Base-by-base conservation (phyloP, 2,888 invertebrate species). In the Tuta absoluta region DNA sequence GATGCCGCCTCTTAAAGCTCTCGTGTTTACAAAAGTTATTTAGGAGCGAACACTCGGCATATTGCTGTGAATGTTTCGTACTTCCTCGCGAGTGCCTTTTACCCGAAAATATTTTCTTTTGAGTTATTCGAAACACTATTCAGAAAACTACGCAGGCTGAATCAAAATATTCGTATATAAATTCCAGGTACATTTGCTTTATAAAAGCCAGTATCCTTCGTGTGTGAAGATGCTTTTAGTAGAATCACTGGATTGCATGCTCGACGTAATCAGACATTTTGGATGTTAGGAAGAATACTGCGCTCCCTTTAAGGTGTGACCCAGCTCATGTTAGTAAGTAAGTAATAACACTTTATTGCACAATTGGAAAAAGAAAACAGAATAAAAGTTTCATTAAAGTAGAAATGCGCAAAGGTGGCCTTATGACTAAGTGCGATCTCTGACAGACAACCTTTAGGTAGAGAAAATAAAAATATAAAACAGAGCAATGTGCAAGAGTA, bases 191-290 rank as follows among this genome's bases (percentile, higher is more conserved):
- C 66, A 71, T 69, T 66, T 66, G 64, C 66, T 67, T 74, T 72
- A 72, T 71, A 71, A 79, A 79, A 73, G 71, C 74, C 71, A 75
- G 75, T 75, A 71, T 75, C 75, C 70, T 76, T 74, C 75, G 71
- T 75, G 73, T 74, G 69, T 69, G 63, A 72, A 76, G 83, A 86
- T 82, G 86, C 86, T 89, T 88, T 88, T 87, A 87, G 85, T 78
- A 69, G 79, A 88, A 89, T 88, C 86, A 83, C 86, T 80, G 78
- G 80, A 85, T 89, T 75, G 89, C 87, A 86, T 89, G 89, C 74
- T 67, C 67, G 63, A 68, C 69, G 76, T 79, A 78, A 84, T 86
- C 53, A 84, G 83, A 79, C 78, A 81, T 28, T 4, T 28, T 4
- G 10, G 33, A 78, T 81, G 77, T 71, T 66, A 68, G 65, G 67